phyloP scores from a whole-genome alignment of 1,140 invertebrate species.

The Cylas formicarius region DNA sequence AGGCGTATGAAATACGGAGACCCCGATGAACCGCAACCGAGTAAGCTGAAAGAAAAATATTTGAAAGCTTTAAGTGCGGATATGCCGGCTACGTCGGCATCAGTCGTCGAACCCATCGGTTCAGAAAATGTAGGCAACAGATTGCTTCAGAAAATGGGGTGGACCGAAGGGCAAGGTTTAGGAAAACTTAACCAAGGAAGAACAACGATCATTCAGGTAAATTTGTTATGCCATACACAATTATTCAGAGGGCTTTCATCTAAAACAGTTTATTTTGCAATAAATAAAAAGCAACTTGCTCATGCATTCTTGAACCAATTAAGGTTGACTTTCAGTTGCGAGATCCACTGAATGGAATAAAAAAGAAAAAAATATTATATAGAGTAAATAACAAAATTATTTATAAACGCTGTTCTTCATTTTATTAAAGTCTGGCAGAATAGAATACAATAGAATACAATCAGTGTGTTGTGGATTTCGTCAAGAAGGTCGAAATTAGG shows the following conservation, averaged over 20 bases:
- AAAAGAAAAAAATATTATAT: no score
- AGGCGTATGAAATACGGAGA: slow-evolving; percentile 90
- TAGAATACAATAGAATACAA: no score
- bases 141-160: slow-evolving; percentile 97
- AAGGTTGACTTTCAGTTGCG: no score
- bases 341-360: no score
- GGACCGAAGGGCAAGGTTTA: slow-evolving; percentile 91
- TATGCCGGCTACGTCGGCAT: slow-evolving; percentile 34
- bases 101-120: slow-evolving; percentile 57
- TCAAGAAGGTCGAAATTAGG: no score
- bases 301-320: no score
- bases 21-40: slow-evolving; percentile 67
- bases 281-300: no score
- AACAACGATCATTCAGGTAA: slow-evolving; percentile 81
- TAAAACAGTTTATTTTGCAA: not conserved
- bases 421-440: no score
- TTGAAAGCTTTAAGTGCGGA: slow-evolving; percentile 39
- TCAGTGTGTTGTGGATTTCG: no score
- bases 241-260: not conserved
- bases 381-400: no score
- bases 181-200: slow-evolving; percentile 91
- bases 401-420: no score
- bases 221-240: slow-evolving; percentile 4
- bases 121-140: slow-evolving; percentile 87
- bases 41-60: slow-evolving; percentile 59